Evolutionary conservation across 1,140 invertebrate genomes (phyloP), one percentile per base, ranked within the genome.

Genomic region (Trachymyrmex septentrionalis): DNA sequence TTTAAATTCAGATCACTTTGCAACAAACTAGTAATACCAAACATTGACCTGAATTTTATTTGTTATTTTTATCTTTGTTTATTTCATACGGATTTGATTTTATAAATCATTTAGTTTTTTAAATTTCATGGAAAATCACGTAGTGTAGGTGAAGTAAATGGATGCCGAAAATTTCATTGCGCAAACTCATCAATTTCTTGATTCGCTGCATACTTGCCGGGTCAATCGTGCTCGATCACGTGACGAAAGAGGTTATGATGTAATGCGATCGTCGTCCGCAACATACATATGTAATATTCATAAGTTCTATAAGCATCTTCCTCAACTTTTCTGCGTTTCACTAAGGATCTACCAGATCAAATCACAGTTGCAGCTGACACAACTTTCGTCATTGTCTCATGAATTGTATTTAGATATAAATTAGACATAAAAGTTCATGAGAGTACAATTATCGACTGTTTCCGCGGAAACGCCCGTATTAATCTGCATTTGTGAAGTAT

Each of bases 241-340:
- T 21, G 38, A 55, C 24, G 7, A 73, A 72, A 57, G 38, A 55
- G 53, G 24, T 82, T 38, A 72, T 19, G 24, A 72, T 14, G 21
- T 82, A 82, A 82, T 55, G 78, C 38, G 67, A 12, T 72, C 78
- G 67, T 78, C 76, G 77, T 72, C 7, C 34, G n/a, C 7, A 21
- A 4, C 34, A 24, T 30, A 2, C n/a, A n/a, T 53, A 72, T 82
- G 48, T 19, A 67, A 81, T 81, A 81, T 81, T 81, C 66, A 81
- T 71, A 73, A 82, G 67, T 73, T 59, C 27, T 38, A 48, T 48
- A 82, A 72, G 2, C 16, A 24, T 14, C 16, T 34, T n/a, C 24
- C 24, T n/a, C 59, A 24, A n/a, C 14, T n/a, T 34, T 21, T 14
- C 19, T 3, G 2, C 19, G 16, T 63, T 19, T 30, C 14, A 44